Evolutionary conservation across 2,888 invertebrate species (phyloP), one percentile per base, ranked within the genome.

Genomic region (Ditula angustiorana): DNA sequence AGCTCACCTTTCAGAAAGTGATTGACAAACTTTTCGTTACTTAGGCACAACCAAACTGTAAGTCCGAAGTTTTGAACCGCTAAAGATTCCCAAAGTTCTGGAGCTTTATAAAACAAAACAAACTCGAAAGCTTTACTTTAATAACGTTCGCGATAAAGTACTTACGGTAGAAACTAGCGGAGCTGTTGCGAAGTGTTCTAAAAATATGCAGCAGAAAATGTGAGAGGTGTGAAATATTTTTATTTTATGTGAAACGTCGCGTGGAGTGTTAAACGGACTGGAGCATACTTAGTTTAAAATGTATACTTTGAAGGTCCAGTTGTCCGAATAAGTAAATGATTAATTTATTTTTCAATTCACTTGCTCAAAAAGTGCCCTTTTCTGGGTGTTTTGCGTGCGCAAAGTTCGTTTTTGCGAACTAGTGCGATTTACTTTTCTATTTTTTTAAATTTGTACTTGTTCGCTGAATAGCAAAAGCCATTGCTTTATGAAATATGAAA

Each of bases 41-140:
- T 49, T 62, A 37, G 37, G 61, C 30, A 41, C 56, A 56, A 62
- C 56, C 49, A 60, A 60, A 41, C 49, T 56, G 37, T 13, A 41
- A 57, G 21, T 37, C 26, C 21, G 7, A 62, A 62, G 21, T 61
- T 56, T 30, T 4, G 50, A 28, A 28, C 28, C 10, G 47, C 28
- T 28, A 56, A 62, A 62, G 56, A 62, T 62, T 56, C 49, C 19
- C 28, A 56, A 61, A 56, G 21, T 56, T 37, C 37, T 13, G 10
- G 21, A 56, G 37, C 56, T 56, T 57, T 35, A 23, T 35, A 30
- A 56, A 62, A 49, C 62, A 56, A 56, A 62, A 30, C 49, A 56
- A 56, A 56, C 47, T 44, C 16, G 10, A 28, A 19, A 47, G 49
- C 55, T 61, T 28, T 61, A 55, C 49, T 62, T 53, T 62, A 49